Conservation (phyloP, 2,113 vertebrate species). For the Daphoenositta chrysoptera region DNA sequence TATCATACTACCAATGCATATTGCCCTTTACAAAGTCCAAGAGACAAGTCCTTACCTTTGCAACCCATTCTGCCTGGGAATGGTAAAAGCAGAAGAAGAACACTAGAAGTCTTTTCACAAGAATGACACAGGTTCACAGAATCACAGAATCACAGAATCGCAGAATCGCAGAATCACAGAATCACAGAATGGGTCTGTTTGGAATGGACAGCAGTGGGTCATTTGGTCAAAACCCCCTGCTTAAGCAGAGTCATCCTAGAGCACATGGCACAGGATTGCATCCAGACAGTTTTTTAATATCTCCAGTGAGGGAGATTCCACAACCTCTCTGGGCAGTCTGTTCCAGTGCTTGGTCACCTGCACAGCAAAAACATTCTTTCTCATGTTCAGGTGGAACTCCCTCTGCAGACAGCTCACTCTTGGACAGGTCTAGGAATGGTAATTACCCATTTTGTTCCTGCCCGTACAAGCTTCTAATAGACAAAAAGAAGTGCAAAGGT, state of each 20-base stretch:
- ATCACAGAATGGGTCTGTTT: background rate
- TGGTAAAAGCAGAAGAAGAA: background rate
- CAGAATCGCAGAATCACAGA: background rate
- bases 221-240: background rate
- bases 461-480: background rate
- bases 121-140: background rate
- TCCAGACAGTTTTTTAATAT: background rate
- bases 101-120: background rate
- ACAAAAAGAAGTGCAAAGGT: background rate
- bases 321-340: background rate
- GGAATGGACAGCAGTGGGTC: background rate
- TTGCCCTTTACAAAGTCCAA: background rate
- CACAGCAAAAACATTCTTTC: background rate
- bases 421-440: background rate
- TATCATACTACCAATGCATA: background rate
- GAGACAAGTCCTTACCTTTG: background rate
- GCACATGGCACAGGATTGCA: background rate
- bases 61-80: background rate
- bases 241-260: background rate
- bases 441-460: background rate
- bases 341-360: fast-evolving
- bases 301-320: background rate
- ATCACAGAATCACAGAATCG: background rate
- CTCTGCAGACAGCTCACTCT: background rate
- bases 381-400: background rate